A percentile compares a stretch with the other conserved stretches of the same genome.
phyloP scores from a whole-genome alignment of 2,113 vertebrate genomes.

The Aix galericulata region DNA sequence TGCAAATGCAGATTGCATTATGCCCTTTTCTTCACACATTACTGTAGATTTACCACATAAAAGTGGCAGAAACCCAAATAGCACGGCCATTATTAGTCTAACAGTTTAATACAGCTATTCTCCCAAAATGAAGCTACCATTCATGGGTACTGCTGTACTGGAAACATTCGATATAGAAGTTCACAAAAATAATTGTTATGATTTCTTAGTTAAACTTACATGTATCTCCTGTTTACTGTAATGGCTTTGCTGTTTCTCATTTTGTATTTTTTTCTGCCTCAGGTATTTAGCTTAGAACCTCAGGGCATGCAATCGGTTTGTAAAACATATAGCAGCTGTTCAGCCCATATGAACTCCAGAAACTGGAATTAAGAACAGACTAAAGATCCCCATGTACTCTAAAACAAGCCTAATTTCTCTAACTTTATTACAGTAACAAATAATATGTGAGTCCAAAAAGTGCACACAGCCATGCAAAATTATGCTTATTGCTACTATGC shows the following conservation, averaged over 20 bases:
- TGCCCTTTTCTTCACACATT: background rate
- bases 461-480: background rate
- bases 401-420: background rate
- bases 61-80: background rate
- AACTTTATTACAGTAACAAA: background rate
- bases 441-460: background rate
- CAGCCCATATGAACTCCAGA: background rate
- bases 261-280: background rate
- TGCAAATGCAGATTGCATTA: background rate
- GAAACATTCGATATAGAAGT: background rate
- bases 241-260: background rate
- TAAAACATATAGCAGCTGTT: background rate
- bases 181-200: background rate
- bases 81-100: background rate
- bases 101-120: background rate
- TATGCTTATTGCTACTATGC: background rate
- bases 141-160: background rate
- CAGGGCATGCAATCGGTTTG: background rate
- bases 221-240: background rate
- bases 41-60: background rate
- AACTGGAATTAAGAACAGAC: background rate
- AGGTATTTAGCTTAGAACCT: background rate
- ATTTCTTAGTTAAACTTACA: background rate
- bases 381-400: background rate
- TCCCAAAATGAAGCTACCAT: background rate